Percentiles rank a stretch among this genome's conserved stretches.
phyloP scores from a whole-genome alignment of 1,140 invertebrate species.

The Meteorus sp. region DNA sequence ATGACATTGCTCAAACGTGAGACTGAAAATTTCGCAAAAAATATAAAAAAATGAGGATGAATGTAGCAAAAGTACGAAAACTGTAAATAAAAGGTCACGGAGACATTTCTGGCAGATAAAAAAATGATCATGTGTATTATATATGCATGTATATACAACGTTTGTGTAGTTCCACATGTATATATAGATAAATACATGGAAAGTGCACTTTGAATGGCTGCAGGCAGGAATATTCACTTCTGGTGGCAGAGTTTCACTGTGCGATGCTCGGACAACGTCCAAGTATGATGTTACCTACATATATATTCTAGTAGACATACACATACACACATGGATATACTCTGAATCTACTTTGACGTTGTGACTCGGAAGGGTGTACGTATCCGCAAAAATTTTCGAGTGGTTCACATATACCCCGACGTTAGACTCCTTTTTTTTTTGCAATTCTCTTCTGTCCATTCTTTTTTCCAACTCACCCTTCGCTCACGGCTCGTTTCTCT shows the following conservation, averaged over 20 bases:
- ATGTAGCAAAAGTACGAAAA: too few relatives aligned
- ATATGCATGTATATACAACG: too few relatives aligned
- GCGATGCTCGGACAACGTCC: slow-evolving; percentile 23
- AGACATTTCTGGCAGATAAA: too few relatives aligned
- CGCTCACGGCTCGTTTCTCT: slow-evolving; percentile 14
- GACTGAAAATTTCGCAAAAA: too few relatives aligned
- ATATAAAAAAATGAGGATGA: too few relatives aligned
- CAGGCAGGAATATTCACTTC: slow-evolving; percentile 6
- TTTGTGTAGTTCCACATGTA: too few relatives aligned
- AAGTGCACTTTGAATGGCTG: slow-evolving; percentile 31
- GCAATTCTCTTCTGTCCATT: too few relatives aligned
- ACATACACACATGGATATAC: not conserved
- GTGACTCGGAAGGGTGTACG: slow-evolving; percentile 4
- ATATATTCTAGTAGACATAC: slow-evolving; percentile 29
- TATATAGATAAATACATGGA: slow-evolving; percentile 9
- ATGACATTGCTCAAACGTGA: too few relatives aligned
- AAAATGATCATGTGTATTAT: too few relatives aligned
- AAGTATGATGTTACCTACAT: slow-evolving; percentile 41
- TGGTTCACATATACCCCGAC: not conserved
- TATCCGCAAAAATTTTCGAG: slow-evolving; percentile 33
- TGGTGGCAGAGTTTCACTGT: slow-evolving; percentile 10
- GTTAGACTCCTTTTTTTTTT: slow-evolving; percentile 6
- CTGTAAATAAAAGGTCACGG: too few relatives aligned
- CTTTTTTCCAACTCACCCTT: too few relatives aligned
- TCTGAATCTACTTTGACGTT: not conserved